A percentile compares a stretch with the other conserved stretches of the same genome.
These are phyloP conservation scores for Neoascia interrupta DNA, from an alignment of 2,888 invertebrate species.

Conservation along the genomic window DNA sequence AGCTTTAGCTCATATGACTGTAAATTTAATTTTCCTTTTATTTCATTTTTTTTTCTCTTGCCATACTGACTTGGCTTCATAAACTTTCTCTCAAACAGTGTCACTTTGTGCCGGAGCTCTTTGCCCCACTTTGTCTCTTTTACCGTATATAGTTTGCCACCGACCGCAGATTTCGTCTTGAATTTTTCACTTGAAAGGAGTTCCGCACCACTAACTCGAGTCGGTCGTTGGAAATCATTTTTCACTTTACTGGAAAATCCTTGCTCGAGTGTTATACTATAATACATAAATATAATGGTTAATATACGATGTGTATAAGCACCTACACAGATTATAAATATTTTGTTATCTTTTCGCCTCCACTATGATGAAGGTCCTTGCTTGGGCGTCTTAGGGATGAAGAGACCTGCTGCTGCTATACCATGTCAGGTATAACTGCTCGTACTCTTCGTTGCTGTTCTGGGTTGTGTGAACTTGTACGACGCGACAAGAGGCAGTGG, in stretches of 20 bases:
- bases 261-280: conserved; percentile 48
- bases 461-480: background rate
- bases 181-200: conserved; percentile 59
- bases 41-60: conserved; percentile 37
- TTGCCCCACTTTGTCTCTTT: conserved; percentile 28
- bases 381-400: conserved; percentile 16
- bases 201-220: conserved; percentile 55
- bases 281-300: conserved; percentile 57
- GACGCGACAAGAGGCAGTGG: background rate
- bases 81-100: conserved; percentile 51
- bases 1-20: conserved; percentile 71
- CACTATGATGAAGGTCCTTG: background rate
- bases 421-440: no score
- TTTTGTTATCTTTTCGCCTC: conserved; percentile 62
- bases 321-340: conserved; percentile 68
- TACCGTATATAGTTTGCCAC: conserved; percentile 33
- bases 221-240: conserved; percentile 62
- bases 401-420: conserved; percentile 4
- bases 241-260: conserved; percentile 66
- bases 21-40: conserved; percentile 69
- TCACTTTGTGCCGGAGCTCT: conserved; percentile 44
- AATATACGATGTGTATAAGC: conserved; percentile 62
- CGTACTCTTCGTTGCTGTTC: background rate
- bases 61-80: conserved; percentile 30
- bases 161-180: conserved; percentile 40